Evolutionary conservation across 1,140 invertebrate genomes (phyloP).

Genomic region (Panagrolaimus sp.): DNA sequence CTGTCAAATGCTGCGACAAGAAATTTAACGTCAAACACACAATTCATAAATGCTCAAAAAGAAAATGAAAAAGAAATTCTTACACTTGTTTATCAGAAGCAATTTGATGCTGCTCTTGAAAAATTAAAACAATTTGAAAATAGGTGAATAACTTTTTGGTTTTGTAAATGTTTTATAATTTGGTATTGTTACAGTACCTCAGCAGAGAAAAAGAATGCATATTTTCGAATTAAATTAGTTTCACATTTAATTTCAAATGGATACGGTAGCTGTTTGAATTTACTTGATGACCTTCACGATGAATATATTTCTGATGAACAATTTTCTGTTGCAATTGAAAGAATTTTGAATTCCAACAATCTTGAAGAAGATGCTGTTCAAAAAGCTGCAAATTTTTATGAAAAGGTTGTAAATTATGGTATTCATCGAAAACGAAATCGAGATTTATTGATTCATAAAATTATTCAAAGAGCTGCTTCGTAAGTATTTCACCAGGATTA

Average conservation of each 20-base stretch:
- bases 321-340: neutral
- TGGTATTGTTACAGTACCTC: neutral
- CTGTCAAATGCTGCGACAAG: too few relatives aligned
- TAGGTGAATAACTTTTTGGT: neutral
- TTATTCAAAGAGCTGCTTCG: neutral
- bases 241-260: slow-evolving; percentile 1
- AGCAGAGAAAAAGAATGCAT: neutral
- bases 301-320: slow-evolving; percentile 4
- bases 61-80: slow-evolving; percentile 1
- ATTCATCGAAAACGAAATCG: slow-evolving; percentile 17
- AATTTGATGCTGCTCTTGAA: neutral
- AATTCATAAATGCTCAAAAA: too few relatives aligned
- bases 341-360: neutral
- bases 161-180: neutral
- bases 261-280: neutral
- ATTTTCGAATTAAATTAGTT: neutral
- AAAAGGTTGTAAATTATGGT: neutral
- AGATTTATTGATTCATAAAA: neutral
- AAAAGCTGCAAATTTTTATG: neutral
- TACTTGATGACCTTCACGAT: neutral
- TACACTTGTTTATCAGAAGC: neutral
- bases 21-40: too few relatives aligned
- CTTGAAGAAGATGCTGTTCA: neutral
- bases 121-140: neutral
- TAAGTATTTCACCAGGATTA: neutral